Evolutionary conservation across 2,113 vertebrate genomes (phyloP).

Genomic region (Actenoides hombroni): DNA sequence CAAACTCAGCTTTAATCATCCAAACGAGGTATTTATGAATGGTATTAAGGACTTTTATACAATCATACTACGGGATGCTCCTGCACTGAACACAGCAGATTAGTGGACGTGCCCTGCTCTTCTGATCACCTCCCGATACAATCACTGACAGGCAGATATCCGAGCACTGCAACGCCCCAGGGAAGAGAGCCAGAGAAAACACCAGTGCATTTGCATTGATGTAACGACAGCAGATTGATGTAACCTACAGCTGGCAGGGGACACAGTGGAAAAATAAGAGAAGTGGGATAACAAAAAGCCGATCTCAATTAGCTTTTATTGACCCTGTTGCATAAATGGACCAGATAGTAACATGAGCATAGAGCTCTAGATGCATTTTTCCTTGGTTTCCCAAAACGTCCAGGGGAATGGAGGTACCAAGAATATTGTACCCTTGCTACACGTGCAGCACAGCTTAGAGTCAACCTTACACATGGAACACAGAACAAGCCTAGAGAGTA

Average conservation of each 20-base stretch:
- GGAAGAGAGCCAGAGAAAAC: background rate
- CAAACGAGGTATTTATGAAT: background rate
- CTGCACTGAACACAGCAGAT: background rate
- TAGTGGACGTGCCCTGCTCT: accelerated
- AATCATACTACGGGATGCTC: background rate
- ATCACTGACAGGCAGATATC: background rate
- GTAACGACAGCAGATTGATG: background rate
- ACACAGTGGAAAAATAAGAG: background rate
- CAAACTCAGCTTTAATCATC: background rate
- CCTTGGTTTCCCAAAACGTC: background rate
- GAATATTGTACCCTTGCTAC: background rate
- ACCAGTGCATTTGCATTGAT: background rate
- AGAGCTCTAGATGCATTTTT: background rate
- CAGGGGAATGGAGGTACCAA: background rate
- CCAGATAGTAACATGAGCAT: background rate
- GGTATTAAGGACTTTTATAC: background rate
- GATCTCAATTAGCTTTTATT: conserved; percentile 3
- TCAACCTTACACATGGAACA: background rate
- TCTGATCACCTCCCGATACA: background rate
- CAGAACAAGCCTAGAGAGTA: background rate
- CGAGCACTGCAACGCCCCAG: background rate
- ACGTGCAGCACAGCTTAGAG: background rate
- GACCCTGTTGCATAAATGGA: background rate
- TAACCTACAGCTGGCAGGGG: background rate
- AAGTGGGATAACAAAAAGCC: background rate